These are phyloP conservation scores for Machimus rusticus DNA, from an alignment of 2,888 invertebrate species.

Conservation along the genomic window DNA sequence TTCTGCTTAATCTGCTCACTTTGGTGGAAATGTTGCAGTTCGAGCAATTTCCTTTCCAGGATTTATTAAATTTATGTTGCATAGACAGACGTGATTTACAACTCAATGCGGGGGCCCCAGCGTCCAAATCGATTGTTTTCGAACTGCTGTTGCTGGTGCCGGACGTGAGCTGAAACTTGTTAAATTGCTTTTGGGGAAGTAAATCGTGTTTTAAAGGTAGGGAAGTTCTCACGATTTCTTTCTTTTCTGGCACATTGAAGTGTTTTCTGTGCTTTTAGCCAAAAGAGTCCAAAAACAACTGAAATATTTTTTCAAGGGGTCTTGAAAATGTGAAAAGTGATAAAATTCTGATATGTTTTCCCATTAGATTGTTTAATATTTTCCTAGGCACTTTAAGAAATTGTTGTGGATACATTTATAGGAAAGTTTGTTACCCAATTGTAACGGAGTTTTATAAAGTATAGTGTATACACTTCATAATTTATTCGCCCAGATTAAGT, in stretches of 20 bases:
- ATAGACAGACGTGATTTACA: neutral
- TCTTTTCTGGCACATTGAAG: neutral
- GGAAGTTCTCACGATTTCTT: neutral
- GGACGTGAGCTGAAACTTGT: neutral
- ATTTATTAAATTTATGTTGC: neutral
- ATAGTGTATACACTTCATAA: neutral
- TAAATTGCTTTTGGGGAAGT: neutral
- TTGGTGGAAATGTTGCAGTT: neutral
- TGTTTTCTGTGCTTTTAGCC: neutral
- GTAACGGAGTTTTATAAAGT: neutral
- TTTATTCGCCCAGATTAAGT: neutral
- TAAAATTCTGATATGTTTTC: neutral
- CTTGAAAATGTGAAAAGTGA: neutral
- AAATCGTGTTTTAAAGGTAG: neutral
- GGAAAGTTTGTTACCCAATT: neutral
- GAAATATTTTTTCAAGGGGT: neutral
- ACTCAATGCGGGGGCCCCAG: neutral
- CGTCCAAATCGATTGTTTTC: neutral
- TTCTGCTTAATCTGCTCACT: neutral
- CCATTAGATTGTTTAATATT: neutral
- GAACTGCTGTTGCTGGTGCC: neutral
- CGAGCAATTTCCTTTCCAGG: neutral
- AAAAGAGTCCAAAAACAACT: neutral
- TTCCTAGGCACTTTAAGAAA: neutral
- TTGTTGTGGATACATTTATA: neutral